Evolutionary conservation across 2,113 vertebrate genomes (phyloP).

Genomic region (Atrichornis clamosus): DNA sequence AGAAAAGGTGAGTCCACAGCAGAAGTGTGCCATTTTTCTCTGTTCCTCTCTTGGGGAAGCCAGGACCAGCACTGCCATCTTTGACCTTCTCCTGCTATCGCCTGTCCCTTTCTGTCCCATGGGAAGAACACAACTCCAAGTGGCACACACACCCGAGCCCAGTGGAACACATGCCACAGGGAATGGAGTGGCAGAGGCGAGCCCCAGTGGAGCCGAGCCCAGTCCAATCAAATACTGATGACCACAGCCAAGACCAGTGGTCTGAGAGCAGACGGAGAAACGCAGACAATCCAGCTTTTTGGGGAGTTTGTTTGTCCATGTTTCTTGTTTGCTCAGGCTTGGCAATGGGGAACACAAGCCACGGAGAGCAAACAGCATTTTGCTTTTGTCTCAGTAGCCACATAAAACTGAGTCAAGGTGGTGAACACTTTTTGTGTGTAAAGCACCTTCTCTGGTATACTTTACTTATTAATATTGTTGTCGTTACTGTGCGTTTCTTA

Average conservation of each 20-base stretch:
- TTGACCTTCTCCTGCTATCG: too few species aligned
- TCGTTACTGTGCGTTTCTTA: neutral
- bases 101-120: too few species aligned
- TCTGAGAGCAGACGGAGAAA: accelerated
- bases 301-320: neutral
- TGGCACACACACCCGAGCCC: too few species aligned
- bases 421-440: neutral
- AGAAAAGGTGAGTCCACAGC: too few species aligned
- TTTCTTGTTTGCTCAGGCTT: accelerated
- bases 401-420: neutral
- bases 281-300: neutral
- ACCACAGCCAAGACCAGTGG: accelerated
- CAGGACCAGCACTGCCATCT: too few species aligned
- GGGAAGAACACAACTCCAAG: too few species aligned
- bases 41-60: too few species aligned
- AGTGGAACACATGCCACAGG: too few species aligned
- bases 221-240: neutral
- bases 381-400: neutral
- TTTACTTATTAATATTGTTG: neutral
- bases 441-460: neutral
- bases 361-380: neutral
- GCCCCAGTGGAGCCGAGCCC: accelerated
- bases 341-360: accelerated
- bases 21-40: too few species aligned
- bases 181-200: accelerated